These are phyloP conservation scores for Heterodera filipjevi DNA, from an alignment of 2,888 invertebrate species.

Conservation along the genomic window DNA sequence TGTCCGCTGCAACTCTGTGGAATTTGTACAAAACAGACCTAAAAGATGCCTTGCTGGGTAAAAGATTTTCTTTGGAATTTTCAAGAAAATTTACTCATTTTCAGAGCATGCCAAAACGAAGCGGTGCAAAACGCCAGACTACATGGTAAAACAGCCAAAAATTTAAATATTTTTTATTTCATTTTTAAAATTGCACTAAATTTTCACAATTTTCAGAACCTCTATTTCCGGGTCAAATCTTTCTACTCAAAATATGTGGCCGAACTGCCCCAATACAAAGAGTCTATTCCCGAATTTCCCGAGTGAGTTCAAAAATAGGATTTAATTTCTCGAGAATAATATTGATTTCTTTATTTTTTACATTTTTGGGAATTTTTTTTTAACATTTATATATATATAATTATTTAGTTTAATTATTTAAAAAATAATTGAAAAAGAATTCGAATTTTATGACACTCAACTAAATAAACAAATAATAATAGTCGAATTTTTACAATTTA, in stretches of 20 bases:
- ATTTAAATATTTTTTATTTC: too few species aligned
- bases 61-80: conserved; percentile 27
- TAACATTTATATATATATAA: neutral
- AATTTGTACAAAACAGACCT: conserved; percentile 85
- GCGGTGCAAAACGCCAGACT: conserved; percentile 93
- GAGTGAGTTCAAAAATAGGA: conserved; percentile 69
- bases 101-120: conserved; percentile 91
- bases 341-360: conserved; percentile 12
- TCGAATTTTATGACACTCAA: too few species aligned
- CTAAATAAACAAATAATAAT: too few species aligned
- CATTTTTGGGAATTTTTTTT: conserved; percentile 20
- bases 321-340: too few species aligned
- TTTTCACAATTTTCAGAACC: conserved; percentile 71
- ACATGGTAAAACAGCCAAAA: conserved; percentile 75
- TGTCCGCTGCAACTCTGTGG: conserved; percentile 98
- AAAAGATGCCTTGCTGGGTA: conserved; percentile 88
- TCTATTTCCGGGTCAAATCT: conserved; percentile 95
- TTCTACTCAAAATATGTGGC: conserved; percentile 95
- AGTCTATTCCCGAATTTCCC: conserved; percentile 95
- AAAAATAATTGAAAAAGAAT: too few species aligned
- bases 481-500: too few species aligned
- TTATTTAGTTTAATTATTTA: too few species aligned
- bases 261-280: conserved; percentile 94
- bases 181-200: neutral
- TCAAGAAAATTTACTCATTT: conserved; percentile 22